Conservation (phyloP, 2,113 vertebrate genomes). For the Rutilus rutilus region DNA sequence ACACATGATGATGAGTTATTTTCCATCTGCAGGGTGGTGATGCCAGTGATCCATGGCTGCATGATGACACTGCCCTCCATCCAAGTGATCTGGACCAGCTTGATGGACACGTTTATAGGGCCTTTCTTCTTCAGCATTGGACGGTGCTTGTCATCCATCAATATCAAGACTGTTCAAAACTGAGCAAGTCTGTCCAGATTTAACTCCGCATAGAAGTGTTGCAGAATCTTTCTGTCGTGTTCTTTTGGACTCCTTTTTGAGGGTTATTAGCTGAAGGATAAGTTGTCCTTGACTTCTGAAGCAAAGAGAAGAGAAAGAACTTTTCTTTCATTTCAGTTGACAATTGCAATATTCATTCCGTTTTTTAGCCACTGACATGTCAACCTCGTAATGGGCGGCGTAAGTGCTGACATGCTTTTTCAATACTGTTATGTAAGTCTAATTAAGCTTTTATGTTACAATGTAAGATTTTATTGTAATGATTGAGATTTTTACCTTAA, state of each 20-base stretch:
- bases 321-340: constrained; percentile 23
- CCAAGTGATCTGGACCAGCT: constrained; percentile 84
- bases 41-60: constrained; percentile 86
- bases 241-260: background rate
- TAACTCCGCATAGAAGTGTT: constrained; percentile 12
- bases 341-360: constrained; percentile 12
- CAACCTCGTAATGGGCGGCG: background rate
- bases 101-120: constrained; percentile 79
- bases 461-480: constrained; percentile 10
- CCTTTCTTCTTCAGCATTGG: constrained; percentile 83
- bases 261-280: constrained; percentile 12
- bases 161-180: constrained; percentile 57
- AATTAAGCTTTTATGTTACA: constrained; percentile 39
- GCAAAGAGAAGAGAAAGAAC: background rate
- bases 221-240: too few relatives aligned
- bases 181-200: constrained; percentile 40
- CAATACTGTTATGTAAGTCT: constrained; percentile 30
- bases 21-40: constrained; percentile 81
- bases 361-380: background rate
- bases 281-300: background rate
- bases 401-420: background rate
- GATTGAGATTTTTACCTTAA: background rate
- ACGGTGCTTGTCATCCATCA: constrained; percentile 80
- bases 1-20: background rate
- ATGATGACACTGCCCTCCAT: constrained; percentile 85